phyloP scores from a whole-genome alignment of 1,140 invertebrate species.

The Drosophila yakuba region DNA sequence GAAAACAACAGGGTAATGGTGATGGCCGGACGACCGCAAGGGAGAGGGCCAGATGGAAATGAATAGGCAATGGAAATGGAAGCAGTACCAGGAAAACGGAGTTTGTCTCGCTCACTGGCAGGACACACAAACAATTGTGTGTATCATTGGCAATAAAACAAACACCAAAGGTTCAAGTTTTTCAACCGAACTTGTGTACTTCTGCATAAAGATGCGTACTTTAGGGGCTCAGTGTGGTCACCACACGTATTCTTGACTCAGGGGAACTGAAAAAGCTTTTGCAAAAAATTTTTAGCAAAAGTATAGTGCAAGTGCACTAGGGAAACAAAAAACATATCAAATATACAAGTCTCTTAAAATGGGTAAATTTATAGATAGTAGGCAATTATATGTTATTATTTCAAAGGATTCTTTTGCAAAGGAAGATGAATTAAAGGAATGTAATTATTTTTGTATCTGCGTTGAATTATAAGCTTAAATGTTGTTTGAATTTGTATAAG shows the following conservation, averaged over 20 bases:
- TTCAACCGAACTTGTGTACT: slow-evolving; percentile 29
- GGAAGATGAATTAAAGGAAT: too few species aligned
- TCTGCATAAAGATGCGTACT: slow-evolving; percentile 24
- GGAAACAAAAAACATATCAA: not conserved
- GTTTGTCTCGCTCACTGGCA: slow-evolving; percentile 10
- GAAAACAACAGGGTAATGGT: slow-evolving; percentile 25
- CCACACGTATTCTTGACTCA: not conserved
- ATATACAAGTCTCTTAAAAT: not conserved
- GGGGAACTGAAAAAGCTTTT: not conserved
- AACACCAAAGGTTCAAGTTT: slow-evolving; percentile 64
- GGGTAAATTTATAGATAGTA: not conserved
- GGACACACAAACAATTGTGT: slow-evolving; percentile 33
- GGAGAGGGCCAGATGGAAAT: not conserved
- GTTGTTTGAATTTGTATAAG: too few species aligned
- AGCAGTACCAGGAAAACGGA: not conserved
- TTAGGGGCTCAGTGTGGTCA: slow-evolving; percentile 9
- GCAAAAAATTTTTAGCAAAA: not conserved
- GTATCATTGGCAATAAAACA: slow-evolving; percentile 70
- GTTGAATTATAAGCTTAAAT: too few species aligned
- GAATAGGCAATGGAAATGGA: slow-evolving; percentile 23
- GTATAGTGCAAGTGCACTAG: not conserved
- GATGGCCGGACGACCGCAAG: not conserved
- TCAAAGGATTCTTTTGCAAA: too few species aligned
- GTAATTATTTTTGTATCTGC: too few species aligned
- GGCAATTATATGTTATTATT: too few species aligned